Conservation (phyloP, 2,113 vertebrate genomes). For the Calidris pygmaea region DNA sequence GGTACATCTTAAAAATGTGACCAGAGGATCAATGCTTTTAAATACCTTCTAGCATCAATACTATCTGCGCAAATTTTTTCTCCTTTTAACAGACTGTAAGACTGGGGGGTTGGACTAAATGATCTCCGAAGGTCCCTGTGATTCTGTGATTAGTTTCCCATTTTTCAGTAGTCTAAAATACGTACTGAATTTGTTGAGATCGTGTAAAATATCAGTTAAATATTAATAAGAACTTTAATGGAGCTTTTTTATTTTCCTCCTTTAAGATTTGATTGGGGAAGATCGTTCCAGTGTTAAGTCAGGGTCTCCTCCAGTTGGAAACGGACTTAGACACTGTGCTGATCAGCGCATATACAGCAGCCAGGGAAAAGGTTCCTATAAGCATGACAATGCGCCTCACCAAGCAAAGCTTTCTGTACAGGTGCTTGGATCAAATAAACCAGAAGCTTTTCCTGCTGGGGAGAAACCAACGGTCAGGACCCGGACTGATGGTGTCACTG, state of each 20-base stretch:
- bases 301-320: constrained; percentile 79
- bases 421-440: constrained; percentile 18
- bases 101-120: no score
- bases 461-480: constrained; percentile 45
- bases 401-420: constrained; percentile 58
- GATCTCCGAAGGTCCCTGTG: no score
- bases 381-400: constrained; percentile 66
- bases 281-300: constrained; percentile 74
- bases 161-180: neutral
- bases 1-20: constrained; percentile 66
- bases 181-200: neutral
- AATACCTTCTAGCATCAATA: neutral
- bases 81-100: neutral
- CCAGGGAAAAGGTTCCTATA: constrained; percentile 84
- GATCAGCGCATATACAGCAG: constrained; percentile 81
- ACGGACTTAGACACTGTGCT: constrained; percentile 76
- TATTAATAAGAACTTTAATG: neutral
- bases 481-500: constrained; percentile 70
- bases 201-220: neutral
- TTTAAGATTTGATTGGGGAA: constrained; percentile 78
- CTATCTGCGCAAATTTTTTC: neutral
- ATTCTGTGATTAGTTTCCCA: neutral
- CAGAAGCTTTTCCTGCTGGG: constrained; percentile 34
- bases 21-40: neutral
- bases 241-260: neutral